Evolutionary conservation across 2,797 vertebrate genomes (phyloP), one percentile per base, ranked within the genome.

Genomic region (Eulemur albifrons): DNA sequence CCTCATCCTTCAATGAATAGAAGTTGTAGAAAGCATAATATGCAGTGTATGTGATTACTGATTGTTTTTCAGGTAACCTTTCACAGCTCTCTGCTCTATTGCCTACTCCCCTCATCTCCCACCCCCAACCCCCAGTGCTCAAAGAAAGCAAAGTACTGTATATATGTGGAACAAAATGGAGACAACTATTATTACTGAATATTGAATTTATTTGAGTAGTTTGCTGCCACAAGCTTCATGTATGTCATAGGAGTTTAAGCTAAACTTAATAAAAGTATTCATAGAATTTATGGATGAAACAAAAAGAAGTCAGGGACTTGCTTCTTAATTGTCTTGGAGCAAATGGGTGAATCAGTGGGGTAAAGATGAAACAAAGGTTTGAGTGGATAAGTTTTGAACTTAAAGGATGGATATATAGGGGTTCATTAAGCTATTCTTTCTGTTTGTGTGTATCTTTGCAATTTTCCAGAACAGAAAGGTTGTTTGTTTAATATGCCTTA

Each of bases 41-140:
- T 57, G 61, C 38, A 50, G 35, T 54, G 50, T 93, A 3, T 92
- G 84, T 90, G 92, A 92, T 96, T 89, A 83, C 73, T 93, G 88
- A 77, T 69, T 85, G 85, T 75, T 93, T 91, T 90, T 81, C 96
- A 94, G 95, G 93, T 96, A 87, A 85, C 89, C 95, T 94, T 95
- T 94, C 35, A 75, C 25, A 80, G 88, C 69, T 90, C 0, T 52
- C 65, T 93, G 80, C 85, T 65, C 40, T 20, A 4, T 17, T 75
- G 48, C 63, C 72, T 57, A 18, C 59, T 67, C 59, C 20, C 32
- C 63, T 38, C 52, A 11, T 65, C 25, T 8, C n/a, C 18, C 4
- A 9, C 65, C 25, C 18, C 48, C 11, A 45, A 50, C 48, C 18
- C 18, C 35, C 9, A 45, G 59, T 30, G 81, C 61, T 96, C 75